phyloP scores from a whole-genome alignment of 2,888 invertebrate species.

The Creontiades dilutus region DNA sequence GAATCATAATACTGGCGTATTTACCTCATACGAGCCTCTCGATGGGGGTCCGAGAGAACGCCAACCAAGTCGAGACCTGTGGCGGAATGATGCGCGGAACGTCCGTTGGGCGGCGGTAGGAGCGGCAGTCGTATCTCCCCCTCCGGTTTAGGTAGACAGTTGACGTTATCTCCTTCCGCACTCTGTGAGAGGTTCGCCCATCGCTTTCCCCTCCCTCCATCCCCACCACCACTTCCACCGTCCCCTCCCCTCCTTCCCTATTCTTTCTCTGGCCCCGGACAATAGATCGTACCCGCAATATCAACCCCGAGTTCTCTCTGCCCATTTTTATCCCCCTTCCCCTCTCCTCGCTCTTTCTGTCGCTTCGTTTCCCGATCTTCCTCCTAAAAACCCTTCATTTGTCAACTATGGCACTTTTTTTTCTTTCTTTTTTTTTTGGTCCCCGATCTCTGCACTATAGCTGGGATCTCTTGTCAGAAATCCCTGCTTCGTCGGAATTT shows the following conservation, averaged over 20 bases:
- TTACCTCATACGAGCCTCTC: not conserved
- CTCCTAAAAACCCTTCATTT: constrained; percentile 53
- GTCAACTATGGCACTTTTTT: constrained; percentile 25
- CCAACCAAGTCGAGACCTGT: not conserved
- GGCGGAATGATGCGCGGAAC: constrained; percentile 1
- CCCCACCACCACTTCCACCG: not conserved
- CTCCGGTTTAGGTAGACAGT: constrained; percentile 63
- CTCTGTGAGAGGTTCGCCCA: constrained; percentile 45
- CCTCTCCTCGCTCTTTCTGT: constrained; percentile 65
- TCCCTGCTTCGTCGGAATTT: constrained; percentile 5
- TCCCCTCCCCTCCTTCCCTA: not conserved
- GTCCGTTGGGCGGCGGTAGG: constrained; percentile 16
- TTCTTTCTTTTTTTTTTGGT: too few species aligned
- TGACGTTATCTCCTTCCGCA: constrained; percentile 70
- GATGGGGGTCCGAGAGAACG: not conserved
- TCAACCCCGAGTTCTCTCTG: constrained; percentile 15
- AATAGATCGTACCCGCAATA: constrained; percentile 47
- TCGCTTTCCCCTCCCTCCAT: not conserved
- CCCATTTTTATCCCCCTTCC: constrained; percentile 38
- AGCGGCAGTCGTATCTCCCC: constrained; percentile 35
- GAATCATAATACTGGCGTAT: too few species aligned
- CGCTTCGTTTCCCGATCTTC: constrained; percentile 65
- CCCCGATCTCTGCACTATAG: constrained; percentile 18
- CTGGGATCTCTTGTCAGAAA: not conserved
- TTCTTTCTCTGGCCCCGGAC: constrained; percentile 43